These are phyloP conservation scores for Muscicapa comitata DNA, from an alignment of 2,797 vertebrate genomes.

Conservation along the genomic window DNA sequence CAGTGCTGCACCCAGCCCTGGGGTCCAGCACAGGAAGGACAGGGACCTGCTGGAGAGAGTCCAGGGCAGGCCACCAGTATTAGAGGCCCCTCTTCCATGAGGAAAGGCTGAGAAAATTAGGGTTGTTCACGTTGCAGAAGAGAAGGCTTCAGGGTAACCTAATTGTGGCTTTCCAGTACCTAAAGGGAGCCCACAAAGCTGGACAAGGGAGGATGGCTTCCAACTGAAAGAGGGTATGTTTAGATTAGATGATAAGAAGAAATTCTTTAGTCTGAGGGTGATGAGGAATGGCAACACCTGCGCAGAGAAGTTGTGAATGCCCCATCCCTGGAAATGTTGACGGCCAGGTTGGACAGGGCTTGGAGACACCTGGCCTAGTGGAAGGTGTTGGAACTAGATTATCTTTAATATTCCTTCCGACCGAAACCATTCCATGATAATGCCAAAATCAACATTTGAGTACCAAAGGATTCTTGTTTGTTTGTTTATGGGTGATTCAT, in stretches of 20 bases:
- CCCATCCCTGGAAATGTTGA: not conserved
- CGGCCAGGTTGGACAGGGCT: not conserved
- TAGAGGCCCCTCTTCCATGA: not conserved
- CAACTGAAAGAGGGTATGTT: not conserved
- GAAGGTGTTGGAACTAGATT: not conserved
- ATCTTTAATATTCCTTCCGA: not conserved
- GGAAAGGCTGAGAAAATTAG: not conserved
- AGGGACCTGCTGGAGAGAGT: fast-evolving
- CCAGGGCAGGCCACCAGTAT: fast-evolving
- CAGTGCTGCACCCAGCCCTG: not conserved
- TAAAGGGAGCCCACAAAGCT: not conserved
- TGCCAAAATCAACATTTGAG: not conserved
- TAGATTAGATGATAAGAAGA: not conserved
- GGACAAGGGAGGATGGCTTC: not conserved
- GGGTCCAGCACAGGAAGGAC: not conserved
- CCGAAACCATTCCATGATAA: not conserved
- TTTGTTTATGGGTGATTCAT: not conserved
- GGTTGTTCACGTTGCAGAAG: not conserved
- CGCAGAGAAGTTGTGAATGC: not conserved
- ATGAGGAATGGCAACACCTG: not conserved
- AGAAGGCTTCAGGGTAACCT: not conserved
- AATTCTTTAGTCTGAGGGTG: not conserved
- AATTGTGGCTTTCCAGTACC: not conserved
- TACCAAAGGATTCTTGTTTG: not conserved
- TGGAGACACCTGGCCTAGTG: fast-evolving